These are phyloP conservation scores for Xestia sexstrigata DNA, from an alignment of 2,888 invertebrate species.

Conservation along the genomic window DNA sequence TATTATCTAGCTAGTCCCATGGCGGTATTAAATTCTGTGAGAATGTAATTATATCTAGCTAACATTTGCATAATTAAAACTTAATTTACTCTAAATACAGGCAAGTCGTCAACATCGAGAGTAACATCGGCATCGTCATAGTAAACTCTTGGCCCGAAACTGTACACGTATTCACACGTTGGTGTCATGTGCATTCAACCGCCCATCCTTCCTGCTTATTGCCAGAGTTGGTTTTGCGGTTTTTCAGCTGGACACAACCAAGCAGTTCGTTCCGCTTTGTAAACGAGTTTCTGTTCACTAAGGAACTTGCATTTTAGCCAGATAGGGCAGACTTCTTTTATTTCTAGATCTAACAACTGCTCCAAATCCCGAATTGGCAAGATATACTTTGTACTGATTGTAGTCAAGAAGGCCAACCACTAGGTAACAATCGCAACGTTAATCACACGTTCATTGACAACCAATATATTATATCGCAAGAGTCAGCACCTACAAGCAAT, in stretches of 20 bases:
- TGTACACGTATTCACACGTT: constrained; percentile 11
- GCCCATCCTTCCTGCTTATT: constrained; percentile 42
- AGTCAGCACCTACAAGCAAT: constrained; percentile 36
- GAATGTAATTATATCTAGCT: constrained; percentile 25
- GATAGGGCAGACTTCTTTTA: background rate
- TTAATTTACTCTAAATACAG: background rate
- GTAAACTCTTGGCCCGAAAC: background rate
- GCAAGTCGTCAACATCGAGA: background rate
- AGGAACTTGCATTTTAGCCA: background rate
- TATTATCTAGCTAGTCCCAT: constrained; percentile 25
- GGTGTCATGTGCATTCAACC: constrained; percentile 28
- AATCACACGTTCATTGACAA: constrained; percentile 43
- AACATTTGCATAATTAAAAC: constrained; percentile 5
- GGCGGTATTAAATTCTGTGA: constrained; percentile 7
- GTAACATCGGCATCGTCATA: constrained; percentile 4
- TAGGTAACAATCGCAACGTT: constrained; percentile 32
- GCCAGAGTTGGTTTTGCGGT: constrained; percentile 26
- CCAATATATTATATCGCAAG: constrained; percentile 13
- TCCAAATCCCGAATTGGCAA: background rate
- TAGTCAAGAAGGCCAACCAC: constrained; percentile 14
- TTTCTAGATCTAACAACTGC: constrained; percentile 1
- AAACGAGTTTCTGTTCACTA: background rate
- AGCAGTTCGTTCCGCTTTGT: background rate
- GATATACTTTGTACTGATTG: constrained; percentile 1
- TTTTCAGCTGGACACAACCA: background rate